Evolutionary conservation across 2,797 vertebrate genomes (phyloP), one percentile per base, ranked within the genome.

Genomic region (Chaenodraco wilsoni): DNA sequence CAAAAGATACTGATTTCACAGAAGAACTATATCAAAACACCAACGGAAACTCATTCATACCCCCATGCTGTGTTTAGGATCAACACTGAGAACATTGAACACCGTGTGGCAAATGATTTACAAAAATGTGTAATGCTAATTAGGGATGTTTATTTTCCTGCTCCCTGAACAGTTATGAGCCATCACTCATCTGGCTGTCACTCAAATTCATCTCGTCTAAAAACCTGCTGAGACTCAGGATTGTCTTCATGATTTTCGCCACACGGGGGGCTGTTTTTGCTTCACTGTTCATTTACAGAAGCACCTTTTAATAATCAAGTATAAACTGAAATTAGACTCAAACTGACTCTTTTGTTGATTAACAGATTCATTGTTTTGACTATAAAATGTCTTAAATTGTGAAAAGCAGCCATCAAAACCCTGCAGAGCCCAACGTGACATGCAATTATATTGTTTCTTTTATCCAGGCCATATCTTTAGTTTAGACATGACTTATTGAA

Each of bases 151-250:
- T 31, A 84, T 80, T 55, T 68, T 72, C 27, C 19, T 13, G 43
- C 67, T 68, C 63, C 78, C 78, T 55, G 31, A 84, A 71, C 71
- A 83, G 81, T 86, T 74, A 83, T 51, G 51, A 73, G 56, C 43
- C n/a, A 46, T 84, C 31, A 76, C 46, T 88, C 77, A 77, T 74
- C 68, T 44, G 60, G 65, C 49, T 63, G 56, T 52, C 64, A 27
- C 43, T 15, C 56, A 76, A 79, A 66, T 46, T 31, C 67, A 78
- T 60, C 54, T 81, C 23, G 49, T 67, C 52, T 79, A 66, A 31
- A 46, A n/a, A 11, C 52, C 73, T 65, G 76, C 79, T 71, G 85
- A 79, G 68, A 72, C 17, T 3, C 17, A 7, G 14, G 65, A 75
- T 60, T 82, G 57, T 60, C 43, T 48, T 31, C 49, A 58, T 21